Conservation (phyloP, 2,113 vertebrate genomes). For the Polyodon spathula region DNA sequence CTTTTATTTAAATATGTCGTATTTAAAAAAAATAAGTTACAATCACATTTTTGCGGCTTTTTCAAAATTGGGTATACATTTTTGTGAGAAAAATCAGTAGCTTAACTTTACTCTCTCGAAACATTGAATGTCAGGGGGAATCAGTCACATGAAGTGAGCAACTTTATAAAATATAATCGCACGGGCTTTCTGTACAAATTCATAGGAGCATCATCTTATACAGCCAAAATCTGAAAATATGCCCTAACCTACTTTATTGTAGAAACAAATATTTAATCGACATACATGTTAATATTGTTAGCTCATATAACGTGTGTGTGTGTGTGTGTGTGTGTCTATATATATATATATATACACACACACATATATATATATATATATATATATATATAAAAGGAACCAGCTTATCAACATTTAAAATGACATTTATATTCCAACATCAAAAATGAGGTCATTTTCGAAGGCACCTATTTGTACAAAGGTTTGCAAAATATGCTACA, state of each 20-base stretch:
- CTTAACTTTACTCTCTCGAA: slow-evolving; percentile 43
- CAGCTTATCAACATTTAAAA: slow-evolving; percentile 68
- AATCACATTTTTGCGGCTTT: too few relatives aligned
- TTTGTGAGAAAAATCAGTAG: slow-evolving; percentile 57
- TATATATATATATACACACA: neutral
- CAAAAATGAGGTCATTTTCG: slow-evolving; percentile 85
- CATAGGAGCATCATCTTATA: slow-evolving; percentile 1
- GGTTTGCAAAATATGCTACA: slow-evolving; percentile 71
- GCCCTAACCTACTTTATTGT: slow-evolving; percentile 52
- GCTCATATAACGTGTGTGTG: neutral
- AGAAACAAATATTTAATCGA: slow-evolving; percentile 37
- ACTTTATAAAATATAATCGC: neutral
- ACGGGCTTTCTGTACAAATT: neutral
- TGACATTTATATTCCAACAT: slow-evolving; percentile 54
- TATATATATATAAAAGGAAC: slow-evolving; percentile 11
- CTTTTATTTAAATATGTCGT: too few relatives aligned
- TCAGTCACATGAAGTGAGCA: neutral
- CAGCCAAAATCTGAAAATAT: slow-evolving; percentile 22
- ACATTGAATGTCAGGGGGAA: neutral
- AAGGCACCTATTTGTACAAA: slow-evolving; percentile 88
- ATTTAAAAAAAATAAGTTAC: too few relatives aligned
- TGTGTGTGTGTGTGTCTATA: too few relatives aligned
- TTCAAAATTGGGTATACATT: too few relatives aligned
- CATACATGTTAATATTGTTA: slow-evolving; percentile 32
- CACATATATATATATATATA: slow-evolving; percentile 25